A percentile compares a stretch with the other conserved stretches of the same genome.
Conservation (phyloP, 1,140 invertebrate genomes). For the Coenobita brevimanus region DNA sequence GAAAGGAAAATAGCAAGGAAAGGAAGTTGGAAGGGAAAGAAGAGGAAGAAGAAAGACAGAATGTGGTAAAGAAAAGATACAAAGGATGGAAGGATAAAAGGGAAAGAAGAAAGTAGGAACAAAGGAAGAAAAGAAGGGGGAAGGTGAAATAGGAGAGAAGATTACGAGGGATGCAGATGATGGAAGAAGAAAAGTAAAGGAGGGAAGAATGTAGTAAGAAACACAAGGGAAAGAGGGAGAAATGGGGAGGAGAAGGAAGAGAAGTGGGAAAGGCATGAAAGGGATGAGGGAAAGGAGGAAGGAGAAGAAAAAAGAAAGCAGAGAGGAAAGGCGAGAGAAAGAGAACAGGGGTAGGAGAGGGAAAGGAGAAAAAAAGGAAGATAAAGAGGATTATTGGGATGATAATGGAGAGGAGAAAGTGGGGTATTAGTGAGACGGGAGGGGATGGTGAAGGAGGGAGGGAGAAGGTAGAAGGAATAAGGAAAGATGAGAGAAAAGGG, state of each 20-base stretch:
- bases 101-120: neutral
- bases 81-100: neutral
- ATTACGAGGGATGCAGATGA: neutral
- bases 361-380: too few relatives aligned
- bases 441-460: neutral
- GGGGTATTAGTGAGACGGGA: neutral
- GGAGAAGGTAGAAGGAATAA: neutral
- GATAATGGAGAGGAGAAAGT: too few relatives aligned
- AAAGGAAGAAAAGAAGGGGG: neutral
- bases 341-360: too few relatives aligned
- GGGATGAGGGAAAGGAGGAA: too few relatives aligned
- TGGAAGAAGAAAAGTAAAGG: neutral
- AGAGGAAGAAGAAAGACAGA: conserved; percentile 7
- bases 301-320: too few relatives aligned
- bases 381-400: too few relatives aligned
- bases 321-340: too few relatives aligned
- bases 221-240: neutral
- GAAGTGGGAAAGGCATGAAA: too few relatives aligned
- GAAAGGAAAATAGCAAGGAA: neutral
- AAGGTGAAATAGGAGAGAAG: neutral
- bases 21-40: neutral
- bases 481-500: neutral
- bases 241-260: too few relatives aligned
- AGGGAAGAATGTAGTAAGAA: neutral
- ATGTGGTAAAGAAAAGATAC: neutral